These are phyloP conservation scores for Hyposoter dolosus DNA, from an alignment of 2,888 invertebrate genomes.

Conservation along the genomic window DNA sequence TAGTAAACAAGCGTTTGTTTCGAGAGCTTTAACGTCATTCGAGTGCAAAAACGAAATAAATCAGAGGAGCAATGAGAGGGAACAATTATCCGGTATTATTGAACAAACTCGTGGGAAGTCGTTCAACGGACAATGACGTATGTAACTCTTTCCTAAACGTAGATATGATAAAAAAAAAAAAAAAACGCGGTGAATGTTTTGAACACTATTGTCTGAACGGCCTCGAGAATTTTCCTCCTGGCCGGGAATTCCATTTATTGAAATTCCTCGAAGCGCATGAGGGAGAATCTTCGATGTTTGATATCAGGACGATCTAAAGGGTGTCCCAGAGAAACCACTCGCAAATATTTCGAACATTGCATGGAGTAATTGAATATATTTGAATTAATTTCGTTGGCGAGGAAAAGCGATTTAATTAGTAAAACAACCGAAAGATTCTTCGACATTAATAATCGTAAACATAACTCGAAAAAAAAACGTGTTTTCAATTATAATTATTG, in stretches of 20 bases:
- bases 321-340: not conserved
- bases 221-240: constrained; percentile 59
- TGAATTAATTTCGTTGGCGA: not conserved
- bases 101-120: not conserved
- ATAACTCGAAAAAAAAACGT: not conserved
- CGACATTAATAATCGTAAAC: not conserved
- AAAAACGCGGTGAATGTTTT: constrained; percentile 38
- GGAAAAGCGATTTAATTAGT: not conserved
- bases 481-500: not conserved
- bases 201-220: constrained; percentile 18
- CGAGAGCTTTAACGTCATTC: not conserved
- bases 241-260: constrained; percentile 75
- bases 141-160: not conserved
- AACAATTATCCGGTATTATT: constrained; percentile 16
- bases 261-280: constrained; percentile 72
- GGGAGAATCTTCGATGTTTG: not conserved
- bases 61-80: not conserved
- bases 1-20: not conserved
- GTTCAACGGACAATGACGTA: constrained; percentile 16
- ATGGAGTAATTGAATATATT: not conserved
- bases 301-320: not conserved
- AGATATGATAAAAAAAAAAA: constrained; percentile 24
- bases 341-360: not conserved
- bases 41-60: not conserved
- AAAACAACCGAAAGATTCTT: not conserved